Conservation (phyloP, 2,888 invertebrate genomes). For the Venusia cambrica region DNA sequence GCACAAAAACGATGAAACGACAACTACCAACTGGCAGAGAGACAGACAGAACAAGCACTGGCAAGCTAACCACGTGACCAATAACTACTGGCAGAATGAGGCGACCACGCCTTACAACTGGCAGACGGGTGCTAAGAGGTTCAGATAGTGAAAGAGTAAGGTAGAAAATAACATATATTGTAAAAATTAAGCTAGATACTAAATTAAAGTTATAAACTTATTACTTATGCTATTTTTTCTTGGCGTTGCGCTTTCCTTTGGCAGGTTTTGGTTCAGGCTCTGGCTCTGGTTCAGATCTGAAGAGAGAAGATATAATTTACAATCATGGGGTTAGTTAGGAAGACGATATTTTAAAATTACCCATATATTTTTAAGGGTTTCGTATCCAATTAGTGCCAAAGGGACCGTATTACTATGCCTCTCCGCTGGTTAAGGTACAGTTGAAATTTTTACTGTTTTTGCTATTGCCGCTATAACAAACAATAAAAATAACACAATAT, state of each 20-base stretch:
- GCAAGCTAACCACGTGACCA: background rate
- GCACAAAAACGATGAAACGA: slow-evolving; percentile 33
- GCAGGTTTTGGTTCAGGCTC: slow-evolving; percentile 38
- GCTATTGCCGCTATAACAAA: too few species aligned
- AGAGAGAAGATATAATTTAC: slow-evolving; percentile 15
- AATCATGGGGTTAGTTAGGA: too few species aligned
- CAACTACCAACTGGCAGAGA: slow-evolving; percentile 12
- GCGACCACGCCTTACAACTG: slow-evolving; percentile 14
- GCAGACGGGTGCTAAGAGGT: slow-evolving; percentile 10
- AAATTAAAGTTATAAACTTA: slow-evolving; percentile 16
- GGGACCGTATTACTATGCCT: too few species aligned
- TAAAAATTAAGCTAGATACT: slow-evolving; percentile 15
- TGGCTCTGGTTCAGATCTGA: slow-evolving; percentile 59
- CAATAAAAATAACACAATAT: too few species aligned
- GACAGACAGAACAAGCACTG: slow-evolving; percentile 6
- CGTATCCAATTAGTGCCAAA: too few species aligned
- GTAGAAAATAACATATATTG: slow-evolving; percentile 16
- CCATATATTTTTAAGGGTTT: too few species aligned
- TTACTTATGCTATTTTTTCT: slow-evolving; percentile 43
- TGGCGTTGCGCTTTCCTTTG: slow-evolving; percentile 54
- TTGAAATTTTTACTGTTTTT: too few species aligned
- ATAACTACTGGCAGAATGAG: slow-evolving; percentile 24
- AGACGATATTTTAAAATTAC: too few species aligned
- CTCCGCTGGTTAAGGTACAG: too few species aligned
- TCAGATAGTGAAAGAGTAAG: too few species aligned